Percentiles rank a stretch among this genome's conserved stretches.
These are phyloP conservation scores for Oryzias curvinotus DNA, from an alignment of 2,113 vertebrate species.

Conservation along the genomic window DNA sequence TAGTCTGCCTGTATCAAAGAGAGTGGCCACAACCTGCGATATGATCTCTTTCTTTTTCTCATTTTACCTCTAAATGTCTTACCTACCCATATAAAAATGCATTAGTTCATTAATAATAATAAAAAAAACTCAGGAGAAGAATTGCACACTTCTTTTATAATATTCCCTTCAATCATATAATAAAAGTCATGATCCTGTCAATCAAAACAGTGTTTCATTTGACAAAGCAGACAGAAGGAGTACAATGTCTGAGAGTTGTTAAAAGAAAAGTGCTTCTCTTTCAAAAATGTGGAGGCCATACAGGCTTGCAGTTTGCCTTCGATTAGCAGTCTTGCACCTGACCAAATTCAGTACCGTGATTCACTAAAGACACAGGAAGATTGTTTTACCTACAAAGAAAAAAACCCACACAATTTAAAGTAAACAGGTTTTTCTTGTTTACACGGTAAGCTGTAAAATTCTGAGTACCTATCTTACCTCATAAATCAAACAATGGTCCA, in stretches of 20 bases:
- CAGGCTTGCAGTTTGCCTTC: slow-evolving; percentile 15
- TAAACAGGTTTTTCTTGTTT: too few relatives aligned
- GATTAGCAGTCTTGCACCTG: slow-evolving; percentile 9
- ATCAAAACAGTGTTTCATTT: slow-evolving; percentile 33
- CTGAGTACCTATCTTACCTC: too few relatives aligned
- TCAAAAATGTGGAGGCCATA: slow-evolving; percentile 6
- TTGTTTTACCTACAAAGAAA: too few relatives aligned
- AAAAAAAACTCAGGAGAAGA: slow-evolving; percentile 36
- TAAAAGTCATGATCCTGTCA: slow-evolving; percentile 27
- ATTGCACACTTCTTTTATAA: not conserved
- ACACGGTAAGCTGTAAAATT: too few relatives aligned
- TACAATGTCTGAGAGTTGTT: slow-evolving; percentile 8
- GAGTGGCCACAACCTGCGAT: slow-evolving; percentile 59
- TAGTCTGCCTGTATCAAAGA: slow-evolving; percentile 69
- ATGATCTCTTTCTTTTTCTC: slow-evolving; percentile 57
- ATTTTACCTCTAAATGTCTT: slow-evolving; percentile 47
- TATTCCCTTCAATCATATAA: slow-evolving; percentile 10
- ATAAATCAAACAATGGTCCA: too few relatives aligned
- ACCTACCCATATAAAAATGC: slow-evolving; percentile 31
- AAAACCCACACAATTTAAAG: too few relatives aligned
- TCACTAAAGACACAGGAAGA: not conserved
- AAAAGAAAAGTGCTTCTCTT: slow-evolving; percentile 14
- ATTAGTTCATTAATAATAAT: slow-evolving; percentile 47
- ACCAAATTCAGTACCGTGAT: slow-evolving; percentile 19
- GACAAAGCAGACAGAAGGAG: slow-evolving; percentile 23